Conservation (phyloP, 2,797 vertebrate genomes). For the Sebastes diploproa region DNA sequence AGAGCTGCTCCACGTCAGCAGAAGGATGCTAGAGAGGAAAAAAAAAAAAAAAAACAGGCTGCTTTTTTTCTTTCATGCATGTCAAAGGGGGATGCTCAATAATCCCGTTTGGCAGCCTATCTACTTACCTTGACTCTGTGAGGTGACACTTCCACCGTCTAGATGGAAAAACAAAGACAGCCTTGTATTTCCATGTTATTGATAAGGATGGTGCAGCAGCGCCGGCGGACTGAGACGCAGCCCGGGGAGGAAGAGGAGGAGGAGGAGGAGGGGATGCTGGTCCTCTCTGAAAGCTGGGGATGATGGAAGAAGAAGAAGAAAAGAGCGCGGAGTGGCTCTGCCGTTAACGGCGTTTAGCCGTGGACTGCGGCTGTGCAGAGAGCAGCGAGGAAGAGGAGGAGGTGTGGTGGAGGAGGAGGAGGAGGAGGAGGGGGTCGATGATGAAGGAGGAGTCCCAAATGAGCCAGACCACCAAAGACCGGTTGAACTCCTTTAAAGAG, state of each 20-base stretch:
- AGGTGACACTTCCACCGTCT: conserved; percentile 69
- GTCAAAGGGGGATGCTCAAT: conserved; percentile 37
- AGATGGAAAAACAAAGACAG: conserved; percentile 61
- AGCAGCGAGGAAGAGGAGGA: conserved; percentile 28
- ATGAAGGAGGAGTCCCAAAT: conserved; percentile 64
- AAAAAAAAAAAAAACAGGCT: not conserved
- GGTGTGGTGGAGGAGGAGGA: not conserved
- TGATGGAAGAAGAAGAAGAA: conserved; percentile 29
- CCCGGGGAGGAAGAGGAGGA: conserved; percentile 2
- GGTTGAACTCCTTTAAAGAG: conserved; percentile 43
- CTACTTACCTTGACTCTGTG: conserved; percentile 78
- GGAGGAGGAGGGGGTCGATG: conserved; percentile 16
- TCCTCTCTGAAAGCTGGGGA: conserved; percentile 40
- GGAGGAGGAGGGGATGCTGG: conserved; percentile 14
- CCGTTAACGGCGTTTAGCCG: conserved; percentile 72
- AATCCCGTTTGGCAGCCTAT: not conserved
- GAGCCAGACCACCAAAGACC: conserved; percentile 51
- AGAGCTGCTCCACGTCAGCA: conserved; percentile 61
- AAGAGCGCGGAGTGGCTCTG: conserved; percentile 60
- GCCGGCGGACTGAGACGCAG: conserved; percentile 57
- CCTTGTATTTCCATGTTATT: conserved; percentile 67
- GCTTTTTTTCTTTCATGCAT: conserved; percentile 18
- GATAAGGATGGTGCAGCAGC: conserved; percentile 60
- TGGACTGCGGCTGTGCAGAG: conserved; percentile 79
- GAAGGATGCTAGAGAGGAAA: conserved; percentile 22